Base-by-base conservation (phyloP, 2,888 invertebrate species). In the Drosophila dives region DNA sequence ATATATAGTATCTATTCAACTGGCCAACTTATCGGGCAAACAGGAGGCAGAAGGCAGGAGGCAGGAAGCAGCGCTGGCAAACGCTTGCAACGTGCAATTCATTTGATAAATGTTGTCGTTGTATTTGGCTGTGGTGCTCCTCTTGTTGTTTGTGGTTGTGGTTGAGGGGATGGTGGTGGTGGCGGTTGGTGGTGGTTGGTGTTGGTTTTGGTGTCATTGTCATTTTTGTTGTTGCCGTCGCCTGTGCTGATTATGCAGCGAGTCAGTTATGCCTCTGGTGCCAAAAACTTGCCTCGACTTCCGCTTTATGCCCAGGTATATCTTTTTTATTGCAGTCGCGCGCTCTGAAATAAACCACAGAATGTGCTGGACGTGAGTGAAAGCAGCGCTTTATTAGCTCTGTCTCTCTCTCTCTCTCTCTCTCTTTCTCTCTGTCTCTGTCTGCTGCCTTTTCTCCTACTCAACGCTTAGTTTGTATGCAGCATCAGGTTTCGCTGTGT, bases 51-150 rank as follows among this genome's bases (percentile, higher is more conserved):
- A 83, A 86, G 80, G 77, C 74, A 82, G 36, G n/a, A n/a, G 70
- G 50, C 54, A 66, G 83, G 86, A 86, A 83, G 77, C 74, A 82
- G 36, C 56, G 50, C 53, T 71, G 86, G 86, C 86, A 89, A 89
- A 82, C 80, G 90, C 90, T 65, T 87, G 76, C 80, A 80, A 85
- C 85, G 85, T 85, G 85, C 83, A 85, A 80, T 90, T 80, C 85
- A 85, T 85, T 86, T 90, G 90, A 85, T 85, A 85, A 85, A 85
- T 90, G 86, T 82, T 75, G 75, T 59, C 88, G 63, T 66, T 77
- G 80, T 81, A 68, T 51, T 42, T 61, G 49, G 23, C 10, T 58
- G 20, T 48, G 50, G 61, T 32, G 64, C 49, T 49, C 40, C 49
- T 49, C 34, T 50, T 36, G 55, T 29, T 72, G 58, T 8, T 23